These are phyloP conservation scores for Himalopsyche kuldschensis DNA, from an alignment of 2,888 invertebrate genomes.

Conservation along the genomic window DNA sequence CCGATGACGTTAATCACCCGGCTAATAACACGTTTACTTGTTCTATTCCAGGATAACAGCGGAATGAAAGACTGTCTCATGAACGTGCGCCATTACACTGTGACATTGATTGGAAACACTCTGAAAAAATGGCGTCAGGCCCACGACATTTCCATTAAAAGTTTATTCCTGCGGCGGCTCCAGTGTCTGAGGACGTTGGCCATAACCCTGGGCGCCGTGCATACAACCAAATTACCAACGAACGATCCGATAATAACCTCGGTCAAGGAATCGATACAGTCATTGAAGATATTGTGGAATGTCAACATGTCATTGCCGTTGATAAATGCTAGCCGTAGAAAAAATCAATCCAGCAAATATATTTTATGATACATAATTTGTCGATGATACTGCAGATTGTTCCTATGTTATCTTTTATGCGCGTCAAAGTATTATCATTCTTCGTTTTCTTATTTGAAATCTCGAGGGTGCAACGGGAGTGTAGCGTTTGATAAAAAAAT, in stretches of 20 bases:
- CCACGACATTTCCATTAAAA: conserved; percentile 46
- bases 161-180: conserved; percentile 50
- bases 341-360: background rate
- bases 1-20: no score
- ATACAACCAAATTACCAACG: conserved; percentile 45
- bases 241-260: conserved; percentile 12
- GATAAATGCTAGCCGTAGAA: background rate
- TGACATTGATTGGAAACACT: conserved; percentile 55
- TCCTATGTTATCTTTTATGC: conserved; percentile 5
- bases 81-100: conserved; percentile 57
- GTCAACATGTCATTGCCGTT: background rate
- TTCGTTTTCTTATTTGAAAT: background rate
- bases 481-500: background rate
- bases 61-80: conserved; percentile 55
- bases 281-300: conserved; percentile 27
- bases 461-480: conserved; percentile 6
- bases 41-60: conserved; percentile 43
- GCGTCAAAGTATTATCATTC: conserved; percentile 1
- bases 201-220: conserved; percentile 50
- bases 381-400: conserved; percentile 16
- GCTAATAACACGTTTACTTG: background rate
- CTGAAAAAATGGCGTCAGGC: conserved; percentile 59
- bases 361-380: conserved; percentile 29
- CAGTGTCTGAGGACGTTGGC: conserved; percentile 51
- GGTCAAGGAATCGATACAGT: conserved; percentile 16